Evolutionary conservation across 2,797 vertebrate species (phyloP).

Genomic region (Argyrosomus regius): DNA sequence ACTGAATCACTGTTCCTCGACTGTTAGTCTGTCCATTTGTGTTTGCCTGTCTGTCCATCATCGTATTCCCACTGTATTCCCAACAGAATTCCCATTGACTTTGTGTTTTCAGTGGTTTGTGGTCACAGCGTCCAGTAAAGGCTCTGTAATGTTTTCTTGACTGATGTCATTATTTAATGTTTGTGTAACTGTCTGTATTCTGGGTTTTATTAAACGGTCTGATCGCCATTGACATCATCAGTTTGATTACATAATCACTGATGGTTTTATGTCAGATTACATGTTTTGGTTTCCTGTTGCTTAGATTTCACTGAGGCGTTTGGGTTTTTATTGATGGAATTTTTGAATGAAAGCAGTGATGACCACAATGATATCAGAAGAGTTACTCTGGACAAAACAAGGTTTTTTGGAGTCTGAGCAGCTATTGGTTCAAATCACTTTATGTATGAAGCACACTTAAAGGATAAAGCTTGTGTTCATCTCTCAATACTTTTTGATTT

Average conservation of each 20-base stretch:
- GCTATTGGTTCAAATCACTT: too few relatives aligned
- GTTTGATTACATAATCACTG: slow-evolving; percentile 25
- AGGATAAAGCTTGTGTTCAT: too few relatives aligned
- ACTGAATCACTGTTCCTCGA: not conserved
- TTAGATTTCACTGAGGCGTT: slow-evolving; percentile 41
- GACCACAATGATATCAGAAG: not conserved
- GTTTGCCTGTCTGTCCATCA: slow-evolving; percentile 38
- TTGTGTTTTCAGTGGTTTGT: slow-evolving; percentile 61
- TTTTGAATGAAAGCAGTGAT: not conserved
- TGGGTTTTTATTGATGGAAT: slow-evolving; percentile 27
- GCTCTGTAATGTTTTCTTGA: slow-evolving; percentile 52
- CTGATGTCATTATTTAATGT: slow-evolving; percentile 62
- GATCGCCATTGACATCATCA: slow-evolving; percentile 40
- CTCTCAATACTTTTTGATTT: too few relatives aligned
- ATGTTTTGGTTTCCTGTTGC: slow-evolving; percentile 23
- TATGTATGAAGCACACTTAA: too few relatives aligned
- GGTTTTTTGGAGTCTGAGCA: too few relatives aligned
- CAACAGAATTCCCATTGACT: slow-evolving; percentile 43
- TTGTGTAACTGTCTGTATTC: slow-evolving; percentile 34
- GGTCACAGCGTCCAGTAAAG: slow-evolving; percentile 52
- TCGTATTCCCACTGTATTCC: slow-evolving; percentile 22
- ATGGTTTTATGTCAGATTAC: slow-evolving; percentile 36
- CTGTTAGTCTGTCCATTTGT: slow-evolving; percentile 19
- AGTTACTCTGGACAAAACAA: too few relatives aligned
- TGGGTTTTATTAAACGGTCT: slow-evolving; percentile 45